Base-by-base conservation (phyloP, 2,113 vertebrate species). In the Myodes glareolus region DNA sequence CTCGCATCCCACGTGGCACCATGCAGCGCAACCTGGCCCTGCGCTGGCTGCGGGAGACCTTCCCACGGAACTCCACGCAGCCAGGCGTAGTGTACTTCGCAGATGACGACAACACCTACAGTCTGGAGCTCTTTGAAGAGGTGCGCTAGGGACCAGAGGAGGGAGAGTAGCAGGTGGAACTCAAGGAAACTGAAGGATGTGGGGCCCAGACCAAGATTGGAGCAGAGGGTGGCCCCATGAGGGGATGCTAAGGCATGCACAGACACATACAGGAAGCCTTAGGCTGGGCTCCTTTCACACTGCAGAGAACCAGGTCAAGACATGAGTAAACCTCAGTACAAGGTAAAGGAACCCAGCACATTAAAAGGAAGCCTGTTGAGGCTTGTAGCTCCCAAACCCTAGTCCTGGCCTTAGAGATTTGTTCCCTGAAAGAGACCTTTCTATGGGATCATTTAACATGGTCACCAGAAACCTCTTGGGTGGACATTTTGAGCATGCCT, bases 91-190 rank as follows among this genome's bases (percentile, higher is more conserved):
- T 99, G 92, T 99, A 99, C 98, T 99, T 99, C 13, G 99, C 99
- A 0, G 99, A 99, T 0, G 99, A 99, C 0, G 99, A 99, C 97
- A 99, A 99, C 98, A 99, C 99, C 17, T 99, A 99, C 99, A 99
- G 99, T 96, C 98, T 99, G 99, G 99, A 99, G 98, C 99, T 99
- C 94, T 99, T 99, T 45, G 99, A 99, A 97, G 99, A 99, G 99
- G 99, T 99, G 92, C 98, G 47, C 2, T 96, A 13, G 33, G 82
- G 21, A 55, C 68, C 68, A 88, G 36, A 88, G 47, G 67, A 55
- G 87, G 36, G 68, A 39, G 36, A 4, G 13, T 13, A 10, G 27
- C 13, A 16, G n/a, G 52, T 10, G 31, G 14, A 36, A 19, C 3
- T 10, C 81, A 21, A 33, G 76, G 1, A 12, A 7, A 16, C 55